phyloP scores from a whole-genome alignment of 2,888 invertebrate genomes.

The Amblyteles armatorius region DNA sequence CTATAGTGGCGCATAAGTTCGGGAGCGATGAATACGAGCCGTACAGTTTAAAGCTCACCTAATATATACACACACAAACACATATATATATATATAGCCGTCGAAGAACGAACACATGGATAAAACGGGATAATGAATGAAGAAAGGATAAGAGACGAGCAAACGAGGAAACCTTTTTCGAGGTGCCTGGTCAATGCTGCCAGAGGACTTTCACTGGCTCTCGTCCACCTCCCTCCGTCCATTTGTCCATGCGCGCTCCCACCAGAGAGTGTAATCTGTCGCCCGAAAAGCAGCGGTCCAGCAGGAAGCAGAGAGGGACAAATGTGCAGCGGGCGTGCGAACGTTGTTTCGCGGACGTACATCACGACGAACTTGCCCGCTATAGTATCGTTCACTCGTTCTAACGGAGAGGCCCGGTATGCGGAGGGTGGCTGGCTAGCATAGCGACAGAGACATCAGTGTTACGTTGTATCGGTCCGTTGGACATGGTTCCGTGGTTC shows the following conservation, averaged over 20 bases:
- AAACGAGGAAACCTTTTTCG: conserved; percentile 16
- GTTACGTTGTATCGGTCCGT: conserved; percentile 67
- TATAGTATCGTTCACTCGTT: conserved; percentile 28
- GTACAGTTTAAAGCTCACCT: not conserved
- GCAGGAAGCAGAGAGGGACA: conserved; percentile 54
- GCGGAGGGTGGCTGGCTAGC: conserved; percentile 42
- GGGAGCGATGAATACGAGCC: not conserved
- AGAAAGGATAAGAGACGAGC: not conserved
- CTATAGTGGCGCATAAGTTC: not conserved
- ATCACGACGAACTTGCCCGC: conserved; percentile 52
- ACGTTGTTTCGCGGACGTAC: conserved; percentile 62
- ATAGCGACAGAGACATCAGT: conserved; percentile 53
- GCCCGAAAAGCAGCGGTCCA: conserved; percentile 58
- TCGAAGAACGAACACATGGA: not conserved
- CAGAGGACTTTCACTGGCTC: not conserved
- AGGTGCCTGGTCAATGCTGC: not conserved
- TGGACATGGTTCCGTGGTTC: conserved; percentile 71
- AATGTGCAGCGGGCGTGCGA: conserved; percentile 61
- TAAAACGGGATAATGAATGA: not conserved
- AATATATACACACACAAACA: not conserved
- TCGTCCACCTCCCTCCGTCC: conserved; percentile 21
- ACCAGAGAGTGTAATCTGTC: conserved; percentile 65
- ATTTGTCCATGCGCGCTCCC: conserved; percentile 40
- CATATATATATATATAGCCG: not conserved
- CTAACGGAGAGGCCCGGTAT: conserved; percentile 31